Evolutionary conservation across 2,113 vertebrate species (phyloP), one percentile per base, ranked within the genome.

Genomic region (Telmatochromis brachygnathus): DNA sequence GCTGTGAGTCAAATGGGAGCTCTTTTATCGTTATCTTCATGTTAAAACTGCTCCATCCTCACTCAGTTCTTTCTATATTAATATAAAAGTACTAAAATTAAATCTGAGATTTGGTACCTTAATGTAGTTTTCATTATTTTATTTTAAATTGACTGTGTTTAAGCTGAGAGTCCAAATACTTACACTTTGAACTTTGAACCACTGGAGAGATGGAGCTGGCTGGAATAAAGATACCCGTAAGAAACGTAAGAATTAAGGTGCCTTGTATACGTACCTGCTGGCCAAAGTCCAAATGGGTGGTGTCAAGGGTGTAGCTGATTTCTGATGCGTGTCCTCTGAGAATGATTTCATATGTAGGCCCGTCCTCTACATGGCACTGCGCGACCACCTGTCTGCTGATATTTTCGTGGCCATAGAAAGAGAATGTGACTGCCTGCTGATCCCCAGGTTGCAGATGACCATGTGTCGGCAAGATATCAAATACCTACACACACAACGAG

Each of bases 291-390:
- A 99, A 95, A 35, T 96, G 89, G 1, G 35, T 95, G 4, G 13
- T 45, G 58, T 97, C 94, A 9, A 99, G 93, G 33, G 85, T 83
- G 85, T 98, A 99, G 79, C 4, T 94, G 94, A 98, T 79, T 3
- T 91, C 39, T 0, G 97, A 97, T 6, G 98, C 95, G 73, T 98
- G 96, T 81, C 97, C 98, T 2, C 82, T 94, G 7, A 99, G 96
- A 1, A 6, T 5, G 9, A 99, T 15, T 26, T 97, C 73, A 4
- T 99, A 99, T 11, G 85, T 94, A 0, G 98, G 98, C 2, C 98
- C 98, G 5, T 97, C 97, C 84, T 97, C 96, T 6, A 99, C 97
- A 13, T 86, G 53, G 11, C 98, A 99, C 84, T 96, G 91, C 0
- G 97, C 97, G 0, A 88, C 88, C 81, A 95, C 96, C 7, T 12